These are phyloP conservation scores for Echinops telfairi DNA, from an alignment of 2,113 vertebrate genomes.

Conservation along the genomic window DNA sequence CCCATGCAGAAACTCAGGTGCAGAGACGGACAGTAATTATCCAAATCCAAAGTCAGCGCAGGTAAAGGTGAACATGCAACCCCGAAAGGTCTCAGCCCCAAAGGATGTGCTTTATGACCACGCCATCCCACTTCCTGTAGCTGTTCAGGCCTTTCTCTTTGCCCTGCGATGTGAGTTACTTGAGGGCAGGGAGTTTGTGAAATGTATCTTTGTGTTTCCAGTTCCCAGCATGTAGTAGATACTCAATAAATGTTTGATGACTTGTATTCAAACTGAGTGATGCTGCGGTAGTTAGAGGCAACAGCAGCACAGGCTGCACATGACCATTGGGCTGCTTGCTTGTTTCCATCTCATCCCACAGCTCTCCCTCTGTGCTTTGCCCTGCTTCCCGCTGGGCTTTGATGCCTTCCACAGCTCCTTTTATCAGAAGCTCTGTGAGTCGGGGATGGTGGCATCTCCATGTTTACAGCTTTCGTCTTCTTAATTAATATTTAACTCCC, in stretches of 20 bases:
- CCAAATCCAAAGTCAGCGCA: neutral
- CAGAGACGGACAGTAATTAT: neutral
- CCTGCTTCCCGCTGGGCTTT: constrained; percentile 27
- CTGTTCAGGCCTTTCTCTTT: neutral
- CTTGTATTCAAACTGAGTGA: neutral
- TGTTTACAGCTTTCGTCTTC: constrained; percentile 68
- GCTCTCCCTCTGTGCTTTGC: neutral
- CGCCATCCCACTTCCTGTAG: neutral
- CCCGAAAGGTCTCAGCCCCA: neutral
- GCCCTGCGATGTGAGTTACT: constrained; percentile 26
- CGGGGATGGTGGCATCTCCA: constrained; percentile 12
- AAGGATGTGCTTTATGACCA: constrained; percentile 35
- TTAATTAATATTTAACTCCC: constrained; percentile 75
- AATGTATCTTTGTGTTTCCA: constrained; percentile 58
- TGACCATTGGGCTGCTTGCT: neutral
- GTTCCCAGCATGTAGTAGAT: constrained; percentile 39
- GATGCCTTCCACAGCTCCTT: constrained; percentile 11
- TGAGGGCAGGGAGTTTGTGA: constrained; percentile 60
- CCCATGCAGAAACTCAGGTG: neutral
- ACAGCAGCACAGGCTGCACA: neutral
- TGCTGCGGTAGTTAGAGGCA: neutral
- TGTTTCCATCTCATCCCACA: neutral
- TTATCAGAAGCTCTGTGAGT: constrained; percentile 45
- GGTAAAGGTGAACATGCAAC: neutral
- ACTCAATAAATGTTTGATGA: constrained; percentile 56